Evolutionary conservation across 1,140 invertebrate genomes (phyloP), one percentile per base, ranked within the genome.

Genomic region (Temnothorax longispinosus): DNA sequence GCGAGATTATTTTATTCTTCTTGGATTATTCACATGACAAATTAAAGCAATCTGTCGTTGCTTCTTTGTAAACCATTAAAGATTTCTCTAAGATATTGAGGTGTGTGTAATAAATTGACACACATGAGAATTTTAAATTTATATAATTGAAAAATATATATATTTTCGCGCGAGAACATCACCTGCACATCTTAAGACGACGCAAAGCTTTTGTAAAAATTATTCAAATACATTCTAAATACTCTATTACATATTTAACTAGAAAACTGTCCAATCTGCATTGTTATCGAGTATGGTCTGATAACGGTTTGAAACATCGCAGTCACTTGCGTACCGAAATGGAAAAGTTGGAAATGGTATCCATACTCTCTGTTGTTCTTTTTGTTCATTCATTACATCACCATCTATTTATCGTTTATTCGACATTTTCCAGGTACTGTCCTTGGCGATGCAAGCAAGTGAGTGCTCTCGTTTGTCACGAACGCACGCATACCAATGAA

Each of bases 401-500:
- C n/a, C 7, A 58, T 56, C 4, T 47, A 72, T 47, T 50, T 74
- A 35, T 82, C 2, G n/a, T 54, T 54, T 82, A 47, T 50, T 38
- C 27, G 8, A 47, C 21, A 69, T 54, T 5, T 71, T 47, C 38
- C 27, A 90, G 91, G 41, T 93, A 93, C 67, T 95, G 95, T 89
- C 87, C 93, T 0, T 95, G 95, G 94, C 91, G 94, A 38, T 95
- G 95, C 65, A 95, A 95, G 54, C 95, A 95, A 91, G 94, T 95
- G 3, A 95, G 95, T 52, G 95, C 95, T 0, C 90, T 95, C 0
- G 95, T 95, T 13, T 95, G 95, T 85, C 99, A 99, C 95, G 99
- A 99, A 94, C 96, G 99, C 85, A 99, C 99, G 1, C 99, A 99
- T 93, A 99, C 99, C 6, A 99, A 99, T 94, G 99, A 99, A 95